Base-by-base conservation (phyloP, 2,888 invertebrate genomes). In the Pterobdella sp. region DNA sequence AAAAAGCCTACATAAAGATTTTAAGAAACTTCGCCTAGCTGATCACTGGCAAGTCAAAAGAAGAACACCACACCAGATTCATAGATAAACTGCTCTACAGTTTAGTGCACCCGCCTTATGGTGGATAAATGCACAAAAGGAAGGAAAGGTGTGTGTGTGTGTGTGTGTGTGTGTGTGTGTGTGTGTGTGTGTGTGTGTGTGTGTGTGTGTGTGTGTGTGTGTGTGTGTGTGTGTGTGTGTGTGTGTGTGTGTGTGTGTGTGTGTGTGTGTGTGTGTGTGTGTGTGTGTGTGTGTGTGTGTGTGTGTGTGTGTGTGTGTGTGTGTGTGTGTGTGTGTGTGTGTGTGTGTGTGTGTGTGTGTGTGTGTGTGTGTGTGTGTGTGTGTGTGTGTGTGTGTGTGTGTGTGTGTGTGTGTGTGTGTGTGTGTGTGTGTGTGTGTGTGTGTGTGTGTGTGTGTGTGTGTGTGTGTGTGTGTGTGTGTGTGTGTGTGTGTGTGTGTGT, bases 381-480 rank as follows among this genome's bases (percentile, higher is more conserved):
- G 49, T 67, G 72, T 72, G 67, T 72, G 72, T 68, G 68, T 63
- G 67, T 56, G 36, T 72, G 49, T 63, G 67, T 72, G 56, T 60
- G 63, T 60, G 68, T 49, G 36, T 74, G 68, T 72, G 56, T 74
- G 67, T 74, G 71, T 72, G 66, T 74, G 71, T 74, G 66, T 72
- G 56, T 74, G 66, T 74, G 71, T 72, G 66, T 72, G 67, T 74
- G 66, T 72, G 67, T 49, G 56, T 72, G 66, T 67, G 72, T 72
- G 72, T 72, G 67, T 67, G 67, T 72, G 67, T 72, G 67, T 56
- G 67, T 52, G 65, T 73, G 42, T 66, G 34, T 67, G 67, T 67
- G 64, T 63, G 64, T 63, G 64, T 29, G 64, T 63, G 64, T 63
- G 64, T 63, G 64, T 14, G 64, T n/a, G n/a, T 14, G 10, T 63